Evolutionary conservation across 2,888 invertebrate genomes (phyloP), one percentile per base, ranked within the genome.

Genomic region (Dryadula phaetusa): DNA sequence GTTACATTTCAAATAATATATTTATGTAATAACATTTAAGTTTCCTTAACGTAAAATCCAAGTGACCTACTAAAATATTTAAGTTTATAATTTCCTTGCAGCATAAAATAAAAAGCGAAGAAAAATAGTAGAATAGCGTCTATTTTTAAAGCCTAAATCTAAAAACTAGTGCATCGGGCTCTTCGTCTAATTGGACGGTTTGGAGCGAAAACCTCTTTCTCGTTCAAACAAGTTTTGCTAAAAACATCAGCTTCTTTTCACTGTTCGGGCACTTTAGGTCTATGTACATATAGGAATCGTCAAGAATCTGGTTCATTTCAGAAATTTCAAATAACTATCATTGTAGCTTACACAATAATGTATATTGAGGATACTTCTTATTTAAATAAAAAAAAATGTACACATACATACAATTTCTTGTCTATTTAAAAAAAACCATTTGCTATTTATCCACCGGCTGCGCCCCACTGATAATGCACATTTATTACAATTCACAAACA

Each of bases 381-480:
- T 37, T 37, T 37, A 37, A 32, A 37, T 37, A 37, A 37, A 37
- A 37, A 37, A n/a, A n/a, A n/a, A n/a, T n/a, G n/a, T n/a, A n/a
- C n/a, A n/a, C n/a, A n/a, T n/a, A n/a, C n/a, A n/a, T n/a, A n/a
- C n/a, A n/a, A n/a, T n/a, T n/a, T n/a, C n/a, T n/a, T n/a, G n/a
- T n/a, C n/a, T n/a, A n/a, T n/a, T n/a, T n/a, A n/a, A n/a, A n/a
- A n/a, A n/a, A n/a, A n/a, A n/a, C n/a, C n/a, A n/a, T n/a, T n/a
- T n/a, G 8, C 56, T 42, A 40, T 40, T 56, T 56, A 40, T 42
- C n/a, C 58, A 25, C 42, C 22, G 40, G 12, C 40, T 16, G 40
- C n/a, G 16, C 12, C 6, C 42, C 76, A 77, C 79, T 78, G 67
- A 65, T 73, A 83, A 83, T 81, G 79, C 79, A 78, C 77, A 81